Conservation (phyloP, 2,113 vertebrate genomes). For the Trogon surrucura region DNA sequence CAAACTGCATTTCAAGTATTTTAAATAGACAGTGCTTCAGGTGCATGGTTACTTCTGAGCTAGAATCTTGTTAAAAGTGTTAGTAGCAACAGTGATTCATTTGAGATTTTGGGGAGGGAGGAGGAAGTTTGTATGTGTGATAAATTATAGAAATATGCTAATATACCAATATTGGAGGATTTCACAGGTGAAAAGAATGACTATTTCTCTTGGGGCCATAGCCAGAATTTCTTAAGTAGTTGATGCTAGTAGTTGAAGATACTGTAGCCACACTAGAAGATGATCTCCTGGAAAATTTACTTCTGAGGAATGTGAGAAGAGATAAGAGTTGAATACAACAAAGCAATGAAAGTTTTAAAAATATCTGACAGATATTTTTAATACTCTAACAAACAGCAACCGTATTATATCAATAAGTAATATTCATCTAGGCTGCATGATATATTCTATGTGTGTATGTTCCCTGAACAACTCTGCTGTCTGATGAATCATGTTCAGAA, state of each 20-base stretch:
- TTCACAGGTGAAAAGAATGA: not conserved
- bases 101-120: not conserved
- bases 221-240: not conserved
- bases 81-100: not conserved
- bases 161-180: not conserved
- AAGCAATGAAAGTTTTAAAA: not conserved
- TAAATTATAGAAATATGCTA: not conserved
- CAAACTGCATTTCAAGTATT: conserved; percentile 27
- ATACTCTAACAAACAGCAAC: not conserved
- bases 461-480: conserved; percentile 26
- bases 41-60: not conserved
- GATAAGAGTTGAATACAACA: not conserved
- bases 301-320: not conserved
- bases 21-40: conserved; percentile 21
- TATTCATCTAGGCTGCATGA: not conserved
- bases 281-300: not conserved
- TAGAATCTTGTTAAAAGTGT: not conserved
- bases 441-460: not conserved
- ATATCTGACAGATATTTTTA: not conserved
- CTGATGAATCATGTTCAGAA: conserved; percentile 49
- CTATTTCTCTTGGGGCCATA: not conserved
- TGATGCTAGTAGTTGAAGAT: not conserved
- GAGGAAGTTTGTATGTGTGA: accelerated
- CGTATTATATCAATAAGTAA: not conserved
- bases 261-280: not conserved